phyloP scores from a whole-genome alignment of 23 tunicate genomes.

The Oikopleura albicans region DNA sequence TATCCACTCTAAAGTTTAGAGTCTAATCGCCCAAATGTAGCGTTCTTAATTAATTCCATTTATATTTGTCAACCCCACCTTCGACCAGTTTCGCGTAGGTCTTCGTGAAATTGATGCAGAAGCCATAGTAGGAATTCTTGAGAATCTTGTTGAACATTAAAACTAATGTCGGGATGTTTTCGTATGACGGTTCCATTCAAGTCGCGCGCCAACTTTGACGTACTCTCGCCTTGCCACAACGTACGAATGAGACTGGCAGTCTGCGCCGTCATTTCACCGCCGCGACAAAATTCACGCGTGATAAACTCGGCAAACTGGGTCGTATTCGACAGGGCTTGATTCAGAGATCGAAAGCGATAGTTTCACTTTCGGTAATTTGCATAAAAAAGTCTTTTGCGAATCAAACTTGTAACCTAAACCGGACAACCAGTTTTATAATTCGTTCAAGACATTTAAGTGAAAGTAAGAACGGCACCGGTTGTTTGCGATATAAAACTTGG shows the following conservation, averaged over 20 bases:
- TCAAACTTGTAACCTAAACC: too few relatives aligned
- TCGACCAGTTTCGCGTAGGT: not conserved
- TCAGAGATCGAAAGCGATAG: too few relatives aligned
- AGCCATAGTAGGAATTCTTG: conserved; percentile 13
- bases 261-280: conserved; percentile 14
- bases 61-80: too few relatives aligned
- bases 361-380: too few relatives aligned
- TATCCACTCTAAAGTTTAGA: too few relatives aligned
- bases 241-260: not conserved
- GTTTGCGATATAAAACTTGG: too few relatives aligned
- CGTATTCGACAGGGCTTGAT: not conserved
- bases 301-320: not conserved
- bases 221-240: not conserved
- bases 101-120: not conserved
- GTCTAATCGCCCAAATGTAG: too few relatives aligned
- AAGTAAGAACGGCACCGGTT: too few relatives aligned
- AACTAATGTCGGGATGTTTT: not conserved
- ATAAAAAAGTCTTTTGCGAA: too few relatives aligned
- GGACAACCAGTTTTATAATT: too few relatives aligned
- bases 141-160: conserved; percentile 4
- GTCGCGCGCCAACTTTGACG: not conserved
- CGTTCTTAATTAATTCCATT: too few relatives aligned
- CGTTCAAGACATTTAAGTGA: too few relatives aligned
- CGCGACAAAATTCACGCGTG: conserved; percentile 10
- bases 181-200: not conserved